These are phyloP conservation scores for Sminthopsis crassicaudata DNA, from an alignment of 2,113 vertebrate genomes.

Conservation along the genomic window DNA sequence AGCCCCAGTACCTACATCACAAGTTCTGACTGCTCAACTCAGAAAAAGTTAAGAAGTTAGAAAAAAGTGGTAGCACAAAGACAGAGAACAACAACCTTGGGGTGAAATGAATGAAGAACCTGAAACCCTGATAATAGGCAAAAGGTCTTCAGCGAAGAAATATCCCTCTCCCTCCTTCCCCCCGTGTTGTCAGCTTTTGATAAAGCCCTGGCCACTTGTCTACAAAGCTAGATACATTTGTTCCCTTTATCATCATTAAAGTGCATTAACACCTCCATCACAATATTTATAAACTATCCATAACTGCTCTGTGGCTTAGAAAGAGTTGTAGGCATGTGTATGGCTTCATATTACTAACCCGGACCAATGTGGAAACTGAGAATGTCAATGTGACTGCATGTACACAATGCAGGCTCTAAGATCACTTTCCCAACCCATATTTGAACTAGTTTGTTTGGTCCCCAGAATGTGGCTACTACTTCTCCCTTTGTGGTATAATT, in stretches of 20 bases:
- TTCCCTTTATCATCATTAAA: background rate
- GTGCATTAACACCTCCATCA: background rate
- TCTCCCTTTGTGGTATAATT: background rate
- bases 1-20: background rate
- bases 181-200: background rate
- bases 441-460: background rate
- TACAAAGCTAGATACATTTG: background rate
- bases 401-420: background rate
- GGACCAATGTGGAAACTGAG: background rate
- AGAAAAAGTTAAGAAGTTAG: background rate
- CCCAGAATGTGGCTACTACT: background rate
- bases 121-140: background rate
- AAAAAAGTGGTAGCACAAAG: background rate
- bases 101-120: background rate
- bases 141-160: background rate
- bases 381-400: background rate
- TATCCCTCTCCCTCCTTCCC: background rate
- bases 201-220: background rate
- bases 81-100: background rate
- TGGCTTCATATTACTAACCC: background rate
- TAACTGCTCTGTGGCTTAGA: background rate
- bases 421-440: background rate
- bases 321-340: background rate
- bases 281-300: background rate
- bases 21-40: background rate